Conservation (phyloP, 2,888 invertebrate genomes). For the Imbricaverruca yamaguchii region DNA sequence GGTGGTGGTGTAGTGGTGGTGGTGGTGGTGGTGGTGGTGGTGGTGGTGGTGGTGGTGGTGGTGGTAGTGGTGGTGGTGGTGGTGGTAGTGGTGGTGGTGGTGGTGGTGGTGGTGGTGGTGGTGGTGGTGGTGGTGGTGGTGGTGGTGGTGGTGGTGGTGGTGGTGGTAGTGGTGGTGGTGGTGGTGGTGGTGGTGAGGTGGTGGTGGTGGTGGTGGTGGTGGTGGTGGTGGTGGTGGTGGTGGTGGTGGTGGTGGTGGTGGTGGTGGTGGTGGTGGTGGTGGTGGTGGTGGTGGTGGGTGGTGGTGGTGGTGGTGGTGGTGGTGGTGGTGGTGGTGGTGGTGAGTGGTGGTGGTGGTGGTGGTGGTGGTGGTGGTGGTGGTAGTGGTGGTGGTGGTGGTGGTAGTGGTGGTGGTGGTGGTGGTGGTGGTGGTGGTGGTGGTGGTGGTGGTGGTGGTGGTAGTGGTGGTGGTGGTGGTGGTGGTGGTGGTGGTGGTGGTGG, state of each 20-base stretch:
- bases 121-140: conserved; percentile 22
- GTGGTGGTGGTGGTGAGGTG: no score
- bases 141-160: conserved; percentile 12
- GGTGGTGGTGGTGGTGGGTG: no score
- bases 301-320: no score
- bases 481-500: conserved; percentile 25
- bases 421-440: conserved; percentile 23
- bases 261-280: conserved; percentile 5
- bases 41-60: conserved; percentile 23
- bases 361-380: conserved; percentile 19
- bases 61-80: conserved; percentile 23
- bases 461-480: conserved; percentile 25
- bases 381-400: conserved; percentile 18
- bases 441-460: conserved; percentile 10
- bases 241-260: conserved; percentile 15
- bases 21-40: conserved; percentile 25
- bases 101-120: conserved; percentile 24
- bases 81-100: conserved; percentile 17
- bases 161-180: conserved; percentile 3
- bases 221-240: conserved; percentile 3
- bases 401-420: conserved; percentile 20
- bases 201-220: no score
- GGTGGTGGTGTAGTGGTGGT: no score
- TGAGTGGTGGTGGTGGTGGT: no score
- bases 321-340: no score